These are phyloP conservation scores for Acanthurus leucopareius DNA, from an alignment of 2,797 vertebrate genomes.

Conservation along the genomic window DNA sequence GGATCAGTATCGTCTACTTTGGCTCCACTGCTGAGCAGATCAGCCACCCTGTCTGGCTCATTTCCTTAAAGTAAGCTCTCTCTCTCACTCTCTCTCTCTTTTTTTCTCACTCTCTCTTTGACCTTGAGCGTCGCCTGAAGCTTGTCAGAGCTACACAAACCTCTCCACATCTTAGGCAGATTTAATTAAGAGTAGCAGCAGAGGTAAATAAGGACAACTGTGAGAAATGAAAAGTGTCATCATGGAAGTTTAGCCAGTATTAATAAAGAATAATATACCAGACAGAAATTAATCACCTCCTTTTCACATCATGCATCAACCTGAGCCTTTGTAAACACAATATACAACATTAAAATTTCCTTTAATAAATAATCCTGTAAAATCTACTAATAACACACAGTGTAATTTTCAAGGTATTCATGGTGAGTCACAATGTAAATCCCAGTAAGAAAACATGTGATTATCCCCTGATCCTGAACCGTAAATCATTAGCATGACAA, in stretches of 20 bases:
- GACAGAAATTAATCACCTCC: neutral
- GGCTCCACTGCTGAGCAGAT: no score
- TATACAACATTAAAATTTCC: no score
- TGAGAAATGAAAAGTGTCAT: slow-evolving; percentile 5
- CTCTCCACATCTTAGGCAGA: slow-evolving; percentile 13
- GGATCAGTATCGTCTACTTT: slow-evolving; percentile 27
- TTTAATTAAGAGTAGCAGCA: slow-evolving; percentile 32
- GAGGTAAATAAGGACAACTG: slow-evolving; percentile 13
- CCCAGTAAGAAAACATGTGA: rapidly evolving
- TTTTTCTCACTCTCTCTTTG: slow-evolving; percentile 3
- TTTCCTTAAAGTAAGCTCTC: slow-evolving; percentile 23
- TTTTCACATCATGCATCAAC: neutral
- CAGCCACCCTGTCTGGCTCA: slow-evolving; percentile 1
- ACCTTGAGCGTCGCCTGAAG: no score
- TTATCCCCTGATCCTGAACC: neutral
- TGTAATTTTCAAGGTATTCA: no score
- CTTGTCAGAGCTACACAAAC: neutral
- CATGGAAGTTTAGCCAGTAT: neutral
- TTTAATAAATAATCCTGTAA: neutral
- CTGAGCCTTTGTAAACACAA: neutral
- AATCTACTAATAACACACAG: neutral
- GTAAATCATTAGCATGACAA: neutral
- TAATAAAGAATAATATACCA: slow-evolving; percentile 1
- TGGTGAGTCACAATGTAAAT: neutral
- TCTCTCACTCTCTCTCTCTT: slow-evolving; percentile 1